Conservation (phyloP, 1,140 invertebrate species). For the Acromyrmex charruanus region DNA sequence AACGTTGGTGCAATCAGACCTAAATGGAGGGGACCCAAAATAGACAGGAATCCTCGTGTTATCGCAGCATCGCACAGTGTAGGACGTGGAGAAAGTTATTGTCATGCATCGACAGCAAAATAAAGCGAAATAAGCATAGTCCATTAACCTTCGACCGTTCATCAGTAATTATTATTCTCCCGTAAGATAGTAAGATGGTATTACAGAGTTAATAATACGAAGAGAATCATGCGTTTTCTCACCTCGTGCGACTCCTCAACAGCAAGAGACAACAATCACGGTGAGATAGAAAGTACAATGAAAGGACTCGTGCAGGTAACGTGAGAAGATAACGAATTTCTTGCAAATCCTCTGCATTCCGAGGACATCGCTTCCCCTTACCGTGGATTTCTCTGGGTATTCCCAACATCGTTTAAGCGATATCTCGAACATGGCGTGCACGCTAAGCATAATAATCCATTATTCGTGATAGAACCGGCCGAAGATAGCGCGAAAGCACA, state of each 20-base stretch:
- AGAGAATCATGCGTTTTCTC: conserved; percentile 57
- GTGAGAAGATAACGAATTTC: conserved; percentile 38
- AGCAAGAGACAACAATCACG: conserved; percentile 36
- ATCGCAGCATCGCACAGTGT: not conserved
- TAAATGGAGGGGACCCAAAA: not conserved
- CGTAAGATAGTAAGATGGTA: conserved; percentile 15
- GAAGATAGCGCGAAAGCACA: conserved; percentile 21
- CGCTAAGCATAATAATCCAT: conserved; percentile 51
- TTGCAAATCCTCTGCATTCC: conserved; percentile 20
- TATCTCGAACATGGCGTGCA: conserved; percentile 8
- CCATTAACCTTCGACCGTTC: conserved; percentile 42
- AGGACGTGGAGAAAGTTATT: conserved; percentile 61
- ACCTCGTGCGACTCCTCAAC: not conserved
- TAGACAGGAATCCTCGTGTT: not conserved
- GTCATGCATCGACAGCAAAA: conserved; percentile 30
- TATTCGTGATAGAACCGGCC: conserved; percentile 32
- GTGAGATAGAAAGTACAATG: conserved; percentile 55
- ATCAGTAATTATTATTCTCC: conserved; percentile 57
- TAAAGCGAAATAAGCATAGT: conserved; percentile 28
- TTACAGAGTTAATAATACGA: conserved; percentile 57
- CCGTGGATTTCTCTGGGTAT: not conserved
- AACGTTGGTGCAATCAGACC: no score
- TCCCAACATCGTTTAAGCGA: conserved; percentile 18
- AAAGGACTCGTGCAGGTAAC: conserved; percentile 17
- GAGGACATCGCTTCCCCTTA: not conserved